Evolutionary conservation across 1,140 invertebrate genomes (phyloP).

Genomic region (Atta cephalotes): DNA sequence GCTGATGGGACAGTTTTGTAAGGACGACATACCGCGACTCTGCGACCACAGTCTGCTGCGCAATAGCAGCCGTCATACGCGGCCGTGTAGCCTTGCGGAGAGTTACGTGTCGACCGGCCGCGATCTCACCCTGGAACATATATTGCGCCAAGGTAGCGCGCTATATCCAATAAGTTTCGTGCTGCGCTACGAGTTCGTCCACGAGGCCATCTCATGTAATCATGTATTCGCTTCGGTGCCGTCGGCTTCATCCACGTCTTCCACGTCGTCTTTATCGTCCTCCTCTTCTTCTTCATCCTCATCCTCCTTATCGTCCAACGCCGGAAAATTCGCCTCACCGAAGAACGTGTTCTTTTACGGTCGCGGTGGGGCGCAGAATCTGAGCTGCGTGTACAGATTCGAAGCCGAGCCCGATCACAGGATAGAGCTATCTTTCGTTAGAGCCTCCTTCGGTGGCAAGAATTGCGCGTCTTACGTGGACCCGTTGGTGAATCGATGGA

Average conservation of each 20-base stretch:
- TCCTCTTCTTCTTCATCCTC: conserved; percentile 68
- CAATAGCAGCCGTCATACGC: conserved; percentile 90
- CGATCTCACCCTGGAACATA: conserved; percentile 91
- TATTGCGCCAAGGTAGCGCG: conserved; percentile 92
- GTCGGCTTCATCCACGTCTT: conserved; percentile 74
- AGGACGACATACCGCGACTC: conserved; percentile 90
- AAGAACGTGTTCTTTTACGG: conserved; percentile 94
- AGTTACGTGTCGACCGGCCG: conserved; percentile 92
- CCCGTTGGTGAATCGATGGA: conserved; percentile 89
- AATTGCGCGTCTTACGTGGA: conserved; percentile 89
- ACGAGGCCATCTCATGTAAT: conserved; percentile 88
- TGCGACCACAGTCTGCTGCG: conserved; percentile 92
- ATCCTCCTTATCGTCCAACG: conserved; percentile 73
- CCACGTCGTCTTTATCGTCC: conserved; percentile 78
- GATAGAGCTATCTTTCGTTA: conserved; percentile 89
- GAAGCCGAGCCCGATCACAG: conserved; percentile 89
- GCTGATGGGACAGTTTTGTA: conserved; percentile 91
- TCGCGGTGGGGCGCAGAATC: conserved; percentile 91
- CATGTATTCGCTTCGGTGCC: conserved; percentile 86
- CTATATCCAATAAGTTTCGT: conserved; percentile 92
- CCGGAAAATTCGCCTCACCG: conserved; percentile 91
- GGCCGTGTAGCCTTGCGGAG: conserved; percentile 91
- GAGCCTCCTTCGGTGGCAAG: conserved; percentile 90
- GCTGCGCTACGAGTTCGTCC: conserved; percentile 92
- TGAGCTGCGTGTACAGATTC: conserved; percentile 92